Conservation (phyloP, 1,140 invertebrate species). For the Paracyclopina nana region DNA sequence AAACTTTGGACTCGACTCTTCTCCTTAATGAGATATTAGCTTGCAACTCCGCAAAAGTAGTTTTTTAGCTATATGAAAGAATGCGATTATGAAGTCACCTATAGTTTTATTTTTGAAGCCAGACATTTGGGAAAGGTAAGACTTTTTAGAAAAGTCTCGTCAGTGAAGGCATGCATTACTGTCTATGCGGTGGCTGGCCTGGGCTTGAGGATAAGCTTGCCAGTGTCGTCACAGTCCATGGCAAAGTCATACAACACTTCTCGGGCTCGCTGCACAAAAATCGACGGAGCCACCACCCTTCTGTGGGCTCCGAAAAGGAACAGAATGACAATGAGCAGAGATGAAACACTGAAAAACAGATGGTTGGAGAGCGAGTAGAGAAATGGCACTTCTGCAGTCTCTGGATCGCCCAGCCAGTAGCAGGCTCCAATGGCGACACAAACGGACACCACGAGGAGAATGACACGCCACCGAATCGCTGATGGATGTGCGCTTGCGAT, state of each 20-base stretch:
- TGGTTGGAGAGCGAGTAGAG: slow-evolving; percentile 79
- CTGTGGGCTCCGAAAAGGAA: slow-evolving; percentile 82
- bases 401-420: slow-evolving; percentile 81
- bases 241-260: slow-evolving; percentile 81
- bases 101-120: too few species aligned
- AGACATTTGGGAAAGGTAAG: too few species aligned
- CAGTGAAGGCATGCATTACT: too few species aligned
- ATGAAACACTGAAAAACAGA: slow-evolving; percentile 84
- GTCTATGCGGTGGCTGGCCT: slow-evolving; percentile 35
- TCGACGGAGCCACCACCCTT: slow-evolving; percentile 82
- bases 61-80: too few species aligned
- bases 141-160: too few species aligned
- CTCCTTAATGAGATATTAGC: too few species aligned
- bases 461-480: slow-evolving; percentile 71
- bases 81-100: too few species aligned
- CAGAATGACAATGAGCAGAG: slow-evolving; percentile 58
- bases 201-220: slow-evolving; percentile 68
- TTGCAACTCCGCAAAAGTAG: too few species aligned
- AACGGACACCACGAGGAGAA: slow-evolving; percentile 58
- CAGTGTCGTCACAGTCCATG: slow-evolving; percentile 93
- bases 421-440: slow-evolving; percentile 77
- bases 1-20: too few species aligned
- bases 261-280: slow-evolving; percentile 72
- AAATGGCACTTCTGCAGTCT: slow-evolving; percentile 59
- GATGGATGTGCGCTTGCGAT: slow-evolving; percentile 75